Base-by-base conservation (phyloP, 2,113 vertebrate genomes). In the Cyanoramphus novaezelandiae region DNA sequence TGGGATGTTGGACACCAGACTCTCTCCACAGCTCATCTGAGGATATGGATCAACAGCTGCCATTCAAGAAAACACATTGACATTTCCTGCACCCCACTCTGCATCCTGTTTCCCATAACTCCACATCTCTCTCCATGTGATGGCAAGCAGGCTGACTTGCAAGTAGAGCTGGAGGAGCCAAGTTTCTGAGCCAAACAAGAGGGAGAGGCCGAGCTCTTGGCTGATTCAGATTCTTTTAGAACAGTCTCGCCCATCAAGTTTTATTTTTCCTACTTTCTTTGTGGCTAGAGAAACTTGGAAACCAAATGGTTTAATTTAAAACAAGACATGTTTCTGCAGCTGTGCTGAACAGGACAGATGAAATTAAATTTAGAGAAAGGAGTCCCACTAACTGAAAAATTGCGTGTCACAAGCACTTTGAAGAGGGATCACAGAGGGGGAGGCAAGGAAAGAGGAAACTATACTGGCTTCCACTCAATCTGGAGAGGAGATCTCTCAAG, bases 191-290 rank as follows among this genome's bases (percentile, higher is more conserved):
- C 50, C 92, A 95, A 82, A 69, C 7, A 9, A 16, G 57, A 91
- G 88, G 93, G 86, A 95, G 84, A 89, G 93, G 90, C 93, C 14
- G 44, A 83, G 71, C 68, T 90, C 59, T 55, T 11, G 93, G 89
- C 93, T 68, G 46, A 10, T 50, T 23, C 10, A 78, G 68, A 60
- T 74, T 86, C 93, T 43, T 70, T 63, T 71, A 28, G 37, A 79
- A n/a, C 81, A 15, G 43, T 78, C 93, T 87, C 92, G 11, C 87
- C 95, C 72, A 2, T 57, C 33, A 4, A 19, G 72, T 57, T 86
- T 55, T 17, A 10, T 52, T 89, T 92, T 85, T 43, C 43, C 77
- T 89, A 46, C 90, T 92, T 31, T 6, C 76, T 77, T 37, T 87
- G 77, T 47, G 90, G 75, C 82, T 43, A 33, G 65, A 55, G 59